Percentiles rank a stretch among this genome's conserved stretches.
Conservation (phyloP, 2,113 vertebrate species). For the Trogon melanurus region DNA sequence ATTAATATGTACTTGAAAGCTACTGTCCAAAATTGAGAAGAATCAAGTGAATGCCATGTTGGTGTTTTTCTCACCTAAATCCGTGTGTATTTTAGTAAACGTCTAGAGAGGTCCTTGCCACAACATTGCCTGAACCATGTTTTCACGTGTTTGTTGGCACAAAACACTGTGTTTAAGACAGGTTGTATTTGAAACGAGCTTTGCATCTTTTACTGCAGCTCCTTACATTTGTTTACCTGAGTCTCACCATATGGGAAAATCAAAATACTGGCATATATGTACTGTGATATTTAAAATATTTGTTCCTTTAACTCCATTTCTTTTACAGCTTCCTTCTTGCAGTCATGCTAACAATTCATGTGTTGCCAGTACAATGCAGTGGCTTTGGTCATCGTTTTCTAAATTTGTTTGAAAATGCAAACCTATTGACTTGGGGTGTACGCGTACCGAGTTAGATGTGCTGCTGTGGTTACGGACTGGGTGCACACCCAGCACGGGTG, state of each 20-base stretch:
- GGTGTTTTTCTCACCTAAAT: background rate
- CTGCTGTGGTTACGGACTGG: accelerated
- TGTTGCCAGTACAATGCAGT: background rate
- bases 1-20: background rate
- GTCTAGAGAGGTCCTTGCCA: background rate
- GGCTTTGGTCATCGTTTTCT: background rate
- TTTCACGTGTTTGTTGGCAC: background rate
- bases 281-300: background rate
- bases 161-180: background rate
- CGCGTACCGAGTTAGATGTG: no score
- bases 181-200: background rate
- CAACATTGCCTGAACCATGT: background rate
- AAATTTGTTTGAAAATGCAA: background rate
- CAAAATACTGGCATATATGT: background rate
- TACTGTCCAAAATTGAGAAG: background rate
- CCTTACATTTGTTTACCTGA: background rate
- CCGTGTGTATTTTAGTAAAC: background rate
- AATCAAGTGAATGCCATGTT: background rate
- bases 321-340: background rate
- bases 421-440: background rate
- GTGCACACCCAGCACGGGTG: no score
- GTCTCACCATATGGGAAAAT: background rate
- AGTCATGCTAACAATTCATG: background rate
- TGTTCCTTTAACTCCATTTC: background rate
- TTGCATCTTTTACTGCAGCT: background rate